phyloP scores from a whole-genome alignment of 2,113 vertebrate species.

The Poeciliopsis occidentalis region DNA sequence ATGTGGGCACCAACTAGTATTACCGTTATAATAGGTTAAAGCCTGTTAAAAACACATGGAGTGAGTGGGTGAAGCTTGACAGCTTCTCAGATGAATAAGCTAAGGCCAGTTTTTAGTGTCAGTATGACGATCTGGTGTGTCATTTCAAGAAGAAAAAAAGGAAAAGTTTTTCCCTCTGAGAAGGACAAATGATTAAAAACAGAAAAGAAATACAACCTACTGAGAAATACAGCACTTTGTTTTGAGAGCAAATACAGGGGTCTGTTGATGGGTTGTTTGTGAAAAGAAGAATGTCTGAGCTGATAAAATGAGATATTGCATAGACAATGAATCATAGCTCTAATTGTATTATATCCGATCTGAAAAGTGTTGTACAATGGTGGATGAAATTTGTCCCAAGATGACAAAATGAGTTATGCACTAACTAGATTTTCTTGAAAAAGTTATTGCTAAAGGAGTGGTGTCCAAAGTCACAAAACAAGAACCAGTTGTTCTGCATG shows the following conservation, averaged over 20 bases:
- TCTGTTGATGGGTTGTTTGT: neutral
- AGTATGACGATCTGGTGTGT: slow-evolving; percentile 41
- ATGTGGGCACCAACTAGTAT: slow-evolving; percentile 35
- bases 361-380: neutral
- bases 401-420: neutral
- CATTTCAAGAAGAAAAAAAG: slow-evolving; percentile 36
- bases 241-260: neutral
- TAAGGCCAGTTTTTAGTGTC: slow-evolving; percentile 43
- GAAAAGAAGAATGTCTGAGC: neutral
- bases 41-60: slow-evolving; percentile 40
- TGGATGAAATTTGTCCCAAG: neutral
- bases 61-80: slow-evolving; percentile 47
- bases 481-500: neutral
- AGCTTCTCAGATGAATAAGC: slow-evolving; percentile 45
- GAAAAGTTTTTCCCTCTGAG: slow-evolving; percentile 16
- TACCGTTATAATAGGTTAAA: slow-evolving; percentile 42
- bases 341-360: neutral
- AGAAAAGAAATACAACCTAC: slow-evolving; percentile 30
- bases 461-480: neutral
- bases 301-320: neutral
- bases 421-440: too few species aligned
- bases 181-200: slow-evolving; percentile 36
- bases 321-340: neutral
- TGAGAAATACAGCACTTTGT: slow-evolving; percentile 15
- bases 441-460: neutral